Evolutionary conservation across 1,140 invertebrate genomes (phyloP).

Genomic region (Oreohelix idahoensis): DNA sequence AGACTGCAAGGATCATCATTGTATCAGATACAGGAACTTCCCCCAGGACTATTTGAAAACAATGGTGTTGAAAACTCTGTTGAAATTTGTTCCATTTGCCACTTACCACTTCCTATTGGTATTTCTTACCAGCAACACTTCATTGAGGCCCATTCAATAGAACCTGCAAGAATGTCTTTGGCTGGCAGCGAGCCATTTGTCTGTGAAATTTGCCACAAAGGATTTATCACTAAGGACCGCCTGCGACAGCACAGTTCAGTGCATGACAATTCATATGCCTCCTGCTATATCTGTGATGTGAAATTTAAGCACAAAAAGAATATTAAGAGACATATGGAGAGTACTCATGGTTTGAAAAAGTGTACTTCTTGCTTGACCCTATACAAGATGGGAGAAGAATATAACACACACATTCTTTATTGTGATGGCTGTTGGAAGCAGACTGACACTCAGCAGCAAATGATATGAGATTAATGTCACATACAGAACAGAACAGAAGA

Average conservation of each 20-base stretch:
- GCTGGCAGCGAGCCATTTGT: background rate
- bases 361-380: slow-evolving; percentile 10
- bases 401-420: slow-evolving; percentile 5
- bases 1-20: background rate
- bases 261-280: background rate
- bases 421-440: background rate
- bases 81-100: slow-evolving; percentile 16
- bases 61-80: background rate
- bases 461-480: background rate
- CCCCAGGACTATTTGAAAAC: background rate
- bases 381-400: slow-evolving; percentile 34
- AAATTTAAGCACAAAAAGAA: slow-evolving; percentile 40
- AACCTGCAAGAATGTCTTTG: background rate
- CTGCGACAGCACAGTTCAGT: slow-evolving; percentile 22
- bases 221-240: slow-evolving; percentile 24
- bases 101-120: slow-evolving; percentile 7
- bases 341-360: slow-evolving; percentile 30
- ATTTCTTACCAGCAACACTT: slow-evolving; percentile 22
- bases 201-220: slow-evolving; percentile 15
- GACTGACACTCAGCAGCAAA: background rate
- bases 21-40: background rate
- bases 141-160: slow-evolving; percentile 17
- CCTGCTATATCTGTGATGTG: slow-evolving; percentile 32
- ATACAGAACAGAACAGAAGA: background rate
- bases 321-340: slow-evolving; percentile 33